Evolutionary conservation across 2,888 invertebrate genomes (phyloP).

Genomic region (Theretra japonica): DNA sequence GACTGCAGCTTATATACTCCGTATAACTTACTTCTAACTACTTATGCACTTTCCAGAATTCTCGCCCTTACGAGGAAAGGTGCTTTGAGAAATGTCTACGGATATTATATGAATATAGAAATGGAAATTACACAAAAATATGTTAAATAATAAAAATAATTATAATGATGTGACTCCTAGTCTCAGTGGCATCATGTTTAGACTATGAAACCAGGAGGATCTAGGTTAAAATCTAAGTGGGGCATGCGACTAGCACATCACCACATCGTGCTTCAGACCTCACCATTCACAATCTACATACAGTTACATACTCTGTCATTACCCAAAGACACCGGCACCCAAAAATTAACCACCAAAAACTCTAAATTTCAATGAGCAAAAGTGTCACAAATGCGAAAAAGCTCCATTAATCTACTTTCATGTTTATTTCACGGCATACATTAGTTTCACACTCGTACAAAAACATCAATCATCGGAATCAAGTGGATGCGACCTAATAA

Average conservation of each 20-base stretch:
- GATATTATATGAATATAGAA: no score
- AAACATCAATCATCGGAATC: slow-evolving; percentile 38
- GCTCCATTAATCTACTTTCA: slow-evolving; percentile 1
- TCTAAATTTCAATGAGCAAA: background rate
- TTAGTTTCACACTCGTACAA: slow-evolving; percentile 28
- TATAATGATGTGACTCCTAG: no score
- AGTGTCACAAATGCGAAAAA: slow-evolving; percentile 7
- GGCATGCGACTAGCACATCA: no score
- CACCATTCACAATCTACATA: no score
- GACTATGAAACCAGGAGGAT: no score
- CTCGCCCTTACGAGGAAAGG: background rate
- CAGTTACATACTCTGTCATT: no score
- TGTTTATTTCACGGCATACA: slow-evolving; percentile 2
- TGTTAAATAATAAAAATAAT: no score
- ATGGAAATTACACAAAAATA: no score
- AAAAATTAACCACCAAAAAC: background rate
- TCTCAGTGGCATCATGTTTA: no score
- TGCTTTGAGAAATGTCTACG: background rate
- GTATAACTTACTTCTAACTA: slow-evolving; percentile 2
- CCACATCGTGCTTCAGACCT: no score
- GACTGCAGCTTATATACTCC: slow-evolving; percentile 9
- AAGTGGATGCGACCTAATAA: slow-evolving; percentile 42
- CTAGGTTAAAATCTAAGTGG: no score
- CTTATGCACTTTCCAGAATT: background rate
- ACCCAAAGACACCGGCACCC: no score